These are phyloP conservation scores for Vespertilio murinus DNA, from an alignment of 2,797 vertebrate species.

Conservation along the genomic window DNA sequence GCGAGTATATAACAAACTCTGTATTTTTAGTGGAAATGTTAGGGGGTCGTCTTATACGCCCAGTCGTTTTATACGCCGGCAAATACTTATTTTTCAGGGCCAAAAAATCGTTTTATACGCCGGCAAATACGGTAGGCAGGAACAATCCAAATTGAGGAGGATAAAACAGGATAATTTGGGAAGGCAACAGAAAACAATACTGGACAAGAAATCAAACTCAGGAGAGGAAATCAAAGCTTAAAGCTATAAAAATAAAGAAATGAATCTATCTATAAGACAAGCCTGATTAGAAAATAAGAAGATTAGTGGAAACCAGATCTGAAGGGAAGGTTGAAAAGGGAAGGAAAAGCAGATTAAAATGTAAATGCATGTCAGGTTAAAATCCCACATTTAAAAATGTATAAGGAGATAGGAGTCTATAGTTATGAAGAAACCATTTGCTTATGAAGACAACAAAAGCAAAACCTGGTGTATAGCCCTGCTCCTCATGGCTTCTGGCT, in stretches of 20 bases:
- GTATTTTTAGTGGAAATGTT: no score
- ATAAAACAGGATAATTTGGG: not conserved
- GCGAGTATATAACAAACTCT: no score
- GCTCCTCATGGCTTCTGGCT: not conserved
- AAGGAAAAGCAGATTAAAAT: not conserved
- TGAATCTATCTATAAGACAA: not conserved
- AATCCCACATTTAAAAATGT: not conserved
- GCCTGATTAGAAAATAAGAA: not conserved
- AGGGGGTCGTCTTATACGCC: no score
- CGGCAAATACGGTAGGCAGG: no score
- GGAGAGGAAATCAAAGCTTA: not conserved
- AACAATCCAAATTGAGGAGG: not conserved
- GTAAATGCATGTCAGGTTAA: not conserved
- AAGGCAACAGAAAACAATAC: not conserved
- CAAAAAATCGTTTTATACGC: no score
- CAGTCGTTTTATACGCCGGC: no score
- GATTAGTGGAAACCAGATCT: not conserved
- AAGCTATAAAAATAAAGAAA: not conserved
- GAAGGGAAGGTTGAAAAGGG: slow-evolving; percentile 19
- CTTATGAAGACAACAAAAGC: not conserved
- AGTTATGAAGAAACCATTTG: no score
- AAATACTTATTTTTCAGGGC: no score
- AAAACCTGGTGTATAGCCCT: not conserved
- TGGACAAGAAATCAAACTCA: not conserved
- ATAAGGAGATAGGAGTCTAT: not conserved